These are phyloP conservation scores for Nannoperca australis DNA, from an alignment of 2,797 vertebrate genomes.

Conservation along the genomic window DNA sequence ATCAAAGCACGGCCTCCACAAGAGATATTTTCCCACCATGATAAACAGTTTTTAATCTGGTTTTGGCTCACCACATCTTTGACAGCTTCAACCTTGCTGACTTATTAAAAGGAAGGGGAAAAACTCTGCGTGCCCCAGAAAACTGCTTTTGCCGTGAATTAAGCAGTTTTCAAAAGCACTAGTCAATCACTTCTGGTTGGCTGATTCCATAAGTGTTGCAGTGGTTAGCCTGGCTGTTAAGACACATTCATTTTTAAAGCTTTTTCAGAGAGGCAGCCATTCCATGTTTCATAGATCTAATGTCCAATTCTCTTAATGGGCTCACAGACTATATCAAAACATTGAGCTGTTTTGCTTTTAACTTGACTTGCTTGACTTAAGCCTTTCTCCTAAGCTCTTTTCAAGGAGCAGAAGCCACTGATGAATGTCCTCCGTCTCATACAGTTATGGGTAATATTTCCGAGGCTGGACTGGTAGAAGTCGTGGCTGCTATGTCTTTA, in stretches of 20 bases:
- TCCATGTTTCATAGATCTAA: conserved; percentile 75
- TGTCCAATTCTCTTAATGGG: conserved; percentile 75
- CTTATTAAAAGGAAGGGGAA: conserved; percentile 73
- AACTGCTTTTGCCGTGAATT: conserved; percentile 79
- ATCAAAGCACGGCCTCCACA: conserved; percentile 48
- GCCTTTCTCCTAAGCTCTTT: conserved; percentile 51
- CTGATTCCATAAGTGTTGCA: conserved; percentile 81
- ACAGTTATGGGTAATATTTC: conserved; percentile 48
- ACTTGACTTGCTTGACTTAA: conserved; percentile 66
- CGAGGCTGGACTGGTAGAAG: conserved; percentile 14
- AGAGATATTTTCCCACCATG: conserved; percentile 66
- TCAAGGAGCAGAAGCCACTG: conserved; percentile 42
- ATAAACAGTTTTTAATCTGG: conserved; percentile 73
- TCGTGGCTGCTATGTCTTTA: conserved; percentile 29
- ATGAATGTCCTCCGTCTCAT: conserved; percentile 40
- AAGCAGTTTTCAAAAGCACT: conserved; percentile 80
- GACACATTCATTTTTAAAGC: conserved; percentile 79
- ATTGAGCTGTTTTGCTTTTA: conserved; percentile 73
- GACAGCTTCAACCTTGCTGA: conserved; percentile 79
- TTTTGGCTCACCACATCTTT: conserved; percentile 76
- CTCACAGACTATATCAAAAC: conserved; percentile 72
- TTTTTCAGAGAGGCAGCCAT: conserved; percentile 69
- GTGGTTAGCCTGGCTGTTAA: conserved; percentile 75
- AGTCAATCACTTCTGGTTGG: conserved; percentile 81
- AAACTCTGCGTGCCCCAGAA: conserved; percentile 67